phyloP scores from a whole-genome alignment of 2,888 invertebrate genomes.

The Hyposoter didymator region DNA sequence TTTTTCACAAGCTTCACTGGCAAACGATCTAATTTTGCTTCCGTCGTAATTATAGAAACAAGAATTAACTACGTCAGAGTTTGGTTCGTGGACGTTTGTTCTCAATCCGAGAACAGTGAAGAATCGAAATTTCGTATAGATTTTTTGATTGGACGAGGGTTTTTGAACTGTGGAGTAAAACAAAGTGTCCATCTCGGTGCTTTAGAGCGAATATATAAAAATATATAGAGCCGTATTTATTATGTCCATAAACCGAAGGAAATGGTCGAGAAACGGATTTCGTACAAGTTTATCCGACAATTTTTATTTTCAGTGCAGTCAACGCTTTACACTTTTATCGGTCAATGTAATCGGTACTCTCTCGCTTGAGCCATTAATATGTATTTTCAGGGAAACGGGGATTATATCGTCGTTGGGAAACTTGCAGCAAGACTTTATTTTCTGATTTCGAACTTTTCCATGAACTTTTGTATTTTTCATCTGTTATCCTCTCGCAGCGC shows the following conservation, averaged over 20 bases:
- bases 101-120: neutral
- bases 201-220: neutral
- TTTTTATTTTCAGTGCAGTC: slow-evolving; percentile 31
- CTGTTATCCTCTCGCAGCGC: neutral
- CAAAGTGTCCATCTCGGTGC: neutral
- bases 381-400: slow-evolving; percentile 32
- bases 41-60: neutral
- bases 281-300: slow-evolving; percentile 46
- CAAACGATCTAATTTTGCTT: neutral
- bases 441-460: slow-evolving; percentile 17
- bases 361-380: slow-evolving; percentile 24
- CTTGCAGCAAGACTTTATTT: slow-evolving; percentile 28
- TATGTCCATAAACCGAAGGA: slow-evolving; percentile 8
- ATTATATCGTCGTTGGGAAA: slow-evolving; percentile 41
- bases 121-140: neutral
- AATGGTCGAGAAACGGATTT: slow-evolving; percentile 42
- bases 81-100: neutral
- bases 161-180: neutral
- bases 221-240: neutral
- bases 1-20: neutral
- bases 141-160: neutral
- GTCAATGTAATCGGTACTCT: slow-evolving; percentile 42
- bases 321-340: slow-evolving; percentile 5
- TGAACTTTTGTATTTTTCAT: neutral
- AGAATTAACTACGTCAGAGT: neutral